Base-by-base conservation (phyloP, 92 coral and sea anemone species). In the Umimayanthus kanabou region DNA sequence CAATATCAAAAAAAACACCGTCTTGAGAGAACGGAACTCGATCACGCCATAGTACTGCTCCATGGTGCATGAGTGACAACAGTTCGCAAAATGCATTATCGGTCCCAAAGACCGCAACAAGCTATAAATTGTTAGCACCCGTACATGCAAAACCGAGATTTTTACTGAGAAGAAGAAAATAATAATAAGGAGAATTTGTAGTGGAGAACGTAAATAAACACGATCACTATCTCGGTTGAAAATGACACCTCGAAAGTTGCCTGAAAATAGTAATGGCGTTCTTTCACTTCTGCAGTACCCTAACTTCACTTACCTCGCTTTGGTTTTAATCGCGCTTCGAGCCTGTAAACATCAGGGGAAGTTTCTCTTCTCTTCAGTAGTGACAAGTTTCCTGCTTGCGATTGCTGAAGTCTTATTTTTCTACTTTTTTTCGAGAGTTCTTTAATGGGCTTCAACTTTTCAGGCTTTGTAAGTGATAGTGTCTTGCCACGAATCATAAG, bases 371-470 rank as follows among this genome's bases (percentile, higher is more conserved):
- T 90, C 85, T 95, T 95, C 40, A 95, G 58, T 53, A 53, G 84
- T 57, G 94, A 79, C 29, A 95, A 74, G 65, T 89, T 92, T 53
- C 96, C 98, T 40, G 92, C 93, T 87, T 95, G 98, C 55, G 98
- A 93, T 43, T 93, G 93, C 67, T 93, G 94, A 23, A 95, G 93
- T 85, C 98, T 88, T 85, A 90, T 94, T 89, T 95, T 95, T 76
- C 98, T 95, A 84, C 96, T 89, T 75, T 91, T 92, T 85, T 93
- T 94, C 29, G 97, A 85, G 30, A 94, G 90, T 71, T 94, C 97
- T 89, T 92, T 91, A 23, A 89, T 82, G 20, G 88, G 79, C 45
- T 82, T 91, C 72, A 93, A 95, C 87, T 92, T 91, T 80, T 77
- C 85, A 80, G 90, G 90, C 73, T 84, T 92, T 78, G 88, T 91